Evolutionary conservation across 2,113 vertebrate species (phyloP), one percentile per base, ranked within the genome.

Genomic region (Bostrychus sinensis): DNA sequence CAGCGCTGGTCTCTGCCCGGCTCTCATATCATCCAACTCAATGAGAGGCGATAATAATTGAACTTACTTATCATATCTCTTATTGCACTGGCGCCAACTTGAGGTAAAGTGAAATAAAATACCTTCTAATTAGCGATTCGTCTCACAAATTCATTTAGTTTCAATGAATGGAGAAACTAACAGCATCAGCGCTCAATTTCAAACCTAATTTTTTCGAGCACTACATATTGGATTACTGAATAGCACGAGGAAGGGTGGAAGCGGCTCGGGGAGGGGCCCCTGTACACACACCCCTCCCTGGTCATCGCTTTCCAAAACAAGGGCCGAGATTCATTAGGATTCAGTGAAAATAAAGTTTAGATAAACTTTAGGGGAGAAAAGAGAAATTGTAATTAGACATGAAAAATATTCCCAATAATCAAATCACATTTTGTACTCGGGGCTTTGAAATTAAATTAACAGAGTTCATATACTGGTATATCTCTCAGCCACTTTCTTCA

Each of bases 321-420:
- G 80, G 69, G 77, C 32, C 53, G 42, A 73, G 85, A 81, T 70
- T 85, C 82, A 88, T 88, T 87, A 78, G 72, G 72, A 82, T 76
- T 81, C 70, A 51, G 41, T 0, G 66, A 48, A 20, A 32, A 81
- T 79, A 66, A 89, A 86, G 72, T 86, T 91, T 75, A 83, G 81
- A 87, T 79, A 72, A 89, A 86, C 85, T 89, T 88, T 69, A 57
- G 73, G 83, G 71, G 66, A 80, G 71, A 85, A 81, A 89, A 83
- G 70, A 69, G 75, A 85, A 85, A 82, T 83, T 85, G 89, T 90
- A 91, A 91, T 91, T 90, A 91, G 88, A 86, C 84, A 80, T 80
- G 88, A 88, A 89, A 89, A 91, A 91, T 88, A 91, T 86, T 90
- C 82, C 77, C 79, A 82, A 88, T 92, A 92, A 92, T 91, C 89